phyloP scores from a whole-genome alignment of 2,888 invertebrate genomes.

The Ophion costatus region DNA sequence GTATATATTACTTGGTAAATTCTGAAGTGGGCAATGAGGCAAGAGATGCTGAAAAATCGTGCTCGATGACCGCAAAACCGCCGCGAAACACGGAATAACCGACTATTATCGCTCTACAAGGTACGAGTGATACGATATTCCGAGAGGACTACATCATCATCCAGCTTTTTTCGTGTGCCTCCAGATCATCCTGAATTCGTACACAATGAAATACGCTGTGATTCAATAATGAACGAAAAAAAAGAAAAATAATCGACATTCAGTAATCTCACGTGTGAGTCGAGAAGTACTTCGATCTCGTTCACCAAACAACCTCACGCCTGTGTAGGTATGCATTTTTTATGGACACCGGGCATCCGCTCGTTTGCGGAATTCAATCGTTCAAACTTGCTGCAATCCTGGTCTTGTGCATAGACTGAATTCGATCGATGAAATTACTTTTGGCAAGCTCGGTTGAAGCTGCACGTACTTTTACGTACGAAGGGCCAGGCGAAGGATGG shows the following conservation, averaged over 20 bases:
- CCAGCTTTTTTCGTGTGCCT: constrained; percentile 2
- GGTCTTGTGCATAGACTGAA: neutral
- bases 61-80: constrained; percentile 55
- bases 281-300: constrained; percentile 26
- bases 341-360: neutral
- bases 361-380: constrained; percentile 7
- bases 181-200: constrained; percentile 2
- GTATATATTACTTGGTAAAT: neutral
- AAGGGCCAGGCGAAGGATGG: too few species aligned
- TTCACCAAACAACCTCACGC: constrained; percentile 39
- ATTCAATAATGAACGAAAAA: neutral
- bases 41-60: constrained; percentile 42
- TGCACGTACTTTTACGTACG: neutral
- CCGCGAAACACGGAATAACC: constrained; percentile 54
- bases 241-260: neutral
- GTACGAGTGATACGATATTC: constrained; percentile 43
- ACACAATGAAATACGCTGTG: neutral
- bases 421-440: neutral
- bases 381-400: neutral
- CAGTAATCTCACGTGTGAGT: constrained; percentile 23
- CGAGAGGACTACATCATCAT: constrained; percentile 29
- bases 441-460: neutral
- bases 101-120: constrained; percentile 36
- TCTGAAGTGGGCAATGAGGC: constrained; percentile 40
- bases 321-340: constrained; percentile 19